phyloP scores from a whole-genome alignment of 2,113 vertebrate genomes.

The Zingel zingel region DNA sequence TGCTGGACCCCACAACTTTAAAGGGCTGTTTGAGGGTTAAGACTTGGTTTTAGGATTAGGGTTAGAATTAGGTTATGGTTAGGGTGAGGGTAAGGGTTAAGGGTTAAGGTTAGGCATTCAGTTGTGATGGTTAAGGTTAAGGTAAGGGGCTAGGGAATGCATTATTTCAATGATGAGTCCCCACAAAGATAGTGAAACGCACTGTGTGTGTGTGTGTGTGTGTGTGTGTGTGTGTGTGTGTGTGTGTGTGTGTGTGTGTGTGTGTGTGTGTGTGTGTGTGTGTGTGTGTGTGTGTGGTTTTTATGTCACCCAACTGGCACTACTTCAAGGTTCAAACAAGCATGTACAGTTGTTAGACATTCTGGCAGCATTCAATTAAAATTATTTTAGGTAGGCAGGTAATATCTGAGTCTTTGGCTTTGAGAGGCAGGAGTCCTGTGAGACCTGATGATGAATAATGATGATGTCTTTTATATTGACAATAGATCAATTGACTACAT shows the following conservation, averaged over 20 bases:
- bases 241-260: background rate
- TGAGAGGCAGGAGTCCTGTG: background rate
- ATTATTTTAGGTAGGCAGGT: background rate
- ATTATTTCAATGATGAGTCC: too few relatives aligned
- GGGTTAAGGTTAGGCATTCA: too few relatives aligned
- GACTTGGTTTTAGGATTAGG: too few relatives aligned
- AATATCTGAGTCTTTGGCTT: background rate
- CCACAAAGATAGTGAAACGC: too few relatives aligned
- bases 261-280: background rate
- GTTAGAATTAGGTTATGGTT: too few relatives aligned
- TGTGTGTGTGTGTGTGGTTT: background rate
- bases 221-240: too few relatives aligned
- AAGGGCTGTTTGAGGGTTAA: too few relatives aligned
- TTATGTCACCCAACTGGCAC: slow-evolving; percentile 24
- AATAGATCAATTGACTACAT: background rate
- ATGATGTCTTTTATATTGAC: background rate
- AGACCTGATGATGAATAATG: background rate
- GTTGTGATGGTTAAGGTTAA: too few relatives aligned
- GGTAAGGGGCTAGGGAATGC: too few relatives aligned
- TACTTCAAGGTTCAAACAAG: background rate
- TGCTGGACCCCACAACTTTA: too few relatives aligned
- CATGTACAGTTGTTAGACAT: background rate
- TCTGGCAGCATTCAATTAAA: background rate
- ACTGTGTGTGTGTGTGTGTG: too few relatives aligned
- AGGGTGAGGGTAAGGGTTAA: too few relatives aligned